Percentiles rank a stretch among this genome's conserved stretches.
Conservation (phyloP, 2,888 invertebrate genomes). For the Rhagonycha fulva region DNA sequence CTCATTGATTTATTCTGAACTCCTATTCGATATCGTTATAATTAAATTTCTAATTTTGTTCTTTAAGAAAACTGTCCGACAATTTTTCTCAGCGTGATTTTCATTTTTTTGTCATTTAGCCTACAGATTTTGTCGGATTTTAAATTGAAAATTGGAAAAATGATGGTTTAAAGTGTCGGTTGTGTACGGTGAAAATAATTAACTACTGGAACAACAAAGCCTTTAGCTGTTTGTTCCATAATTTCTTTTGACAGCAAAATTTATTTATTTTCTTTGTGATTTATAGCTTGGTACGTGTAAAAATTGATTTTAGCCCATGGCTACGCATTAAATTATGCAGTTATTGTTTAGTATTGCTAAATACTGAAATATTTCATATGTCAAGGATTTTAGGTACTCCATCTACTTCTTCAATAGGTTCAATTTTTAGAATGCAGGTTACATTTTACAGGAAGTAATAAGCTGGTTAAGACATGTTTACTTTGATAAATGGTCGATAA, state of each 20-base stretch:
- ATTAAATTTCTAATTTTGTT: not conserved
- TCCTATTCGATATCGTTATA: not conserved
- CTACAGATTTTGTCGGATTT: not conserved
- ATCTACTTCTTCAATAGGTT: not conserved
- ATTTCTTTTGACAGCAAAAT: slow-evolving; percentile 21
- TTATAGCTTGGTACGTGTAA: slow-evolving; percentile 7
- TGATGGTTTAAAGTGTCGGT: not conserved
- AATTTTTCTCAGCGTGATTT: not conserved
- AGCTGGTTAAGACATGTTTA: not conserved
- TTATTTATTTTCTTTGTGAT: slow-evolving; percentile 20
- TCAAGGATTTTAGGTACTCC: slow-evolving; percentile 11
- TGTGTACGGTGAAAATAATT: slow-evolving; percentile 16
- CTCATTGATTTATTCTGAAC: not conserved
- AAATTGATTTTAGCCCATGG: slow-evolving; percentile 10
- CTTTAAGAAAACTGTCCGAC: not conserved
- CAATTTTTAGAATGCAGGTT: not conserved
- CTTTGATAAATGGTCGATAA: slow-evolving; percentile 1
- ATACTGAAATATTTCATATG: slow-evolving; percentile 1
- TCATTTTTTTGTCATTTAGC: not conserved
- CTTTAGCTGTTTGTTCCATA: slow-evolving; percentile 13
- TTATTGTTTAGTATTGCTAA: slow-evolving; percentile 9
- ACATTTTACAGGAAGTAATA: not conserved
- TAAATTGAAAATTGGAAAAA: not conserved
- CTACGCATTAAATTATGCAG: slow-evolving; percentile 8
- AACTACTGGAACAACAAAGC: slow-evolving; percentile 11